phyloP scores from a whole-genome alignment of 2,113 vertebrate species.

The Lepus europaeus region DNA sequence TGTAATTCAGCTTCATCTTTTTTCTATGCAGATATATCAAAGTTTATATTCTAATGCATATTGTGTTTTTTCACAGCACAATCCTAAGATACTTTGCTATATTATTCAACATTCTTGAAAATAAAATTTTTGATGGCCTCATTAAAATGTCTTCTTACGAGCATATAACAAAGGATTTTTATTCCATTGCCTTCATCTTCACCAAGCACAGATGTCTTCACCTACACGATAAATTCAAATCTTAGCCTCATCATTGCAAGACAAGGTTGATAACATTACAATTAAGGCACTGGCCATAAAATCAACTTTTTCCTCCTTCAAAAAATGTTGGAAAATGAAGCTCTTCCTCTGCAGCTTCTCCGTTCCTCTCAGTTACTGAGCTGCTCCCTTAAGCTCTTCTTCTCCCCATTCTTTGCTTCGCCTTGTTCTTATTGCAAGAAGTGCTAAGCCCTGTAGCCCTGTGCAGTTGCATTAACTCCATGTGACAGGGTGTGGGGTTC shows the following conservation, averaged over 20 bases:
- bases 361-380: background rate
- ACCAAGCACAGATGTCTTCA: background rate
- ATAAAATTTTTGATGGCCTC: background rate
- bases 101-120: slow-evolving; percentile 44
- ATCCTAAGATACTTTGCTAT: background rate
- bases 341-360: background rate
- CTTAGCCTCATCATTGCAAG: background rate
- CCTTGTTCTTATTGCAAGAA: background rate
- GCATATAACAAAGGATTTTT: background rate
- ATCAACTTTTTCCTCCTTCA: slow-evolving; percentile 5
- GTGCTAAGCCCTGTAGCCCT: background rate
- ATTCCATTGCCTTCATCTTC: slow-evolving; percentile 40
- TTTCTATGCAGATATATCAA: background rate
- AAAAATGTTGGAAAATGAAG: background rate
- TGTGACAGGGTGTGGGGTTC: background rate
- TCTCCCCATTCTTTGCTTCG: background rate
- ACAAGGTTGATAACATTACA: background rate
- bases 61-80: slow-evolving; percentile 12
- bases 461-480: background rate
- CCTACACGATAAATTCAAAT: background rate
- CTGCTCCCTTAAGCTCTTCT: background rate
- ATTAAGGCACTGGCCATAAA: background rate
- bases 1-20: background rate
- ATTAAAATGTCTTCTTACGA: background rate
- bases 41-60: background rate